A percentile compares a stretch with the other conserved stretches of the same genome.
These are phyloP conservation scores for Caenorhabditis parvicauda DNA, from an alignment of 2,888 invertebrate genomes.

Conservation along the genomic window DNA sequence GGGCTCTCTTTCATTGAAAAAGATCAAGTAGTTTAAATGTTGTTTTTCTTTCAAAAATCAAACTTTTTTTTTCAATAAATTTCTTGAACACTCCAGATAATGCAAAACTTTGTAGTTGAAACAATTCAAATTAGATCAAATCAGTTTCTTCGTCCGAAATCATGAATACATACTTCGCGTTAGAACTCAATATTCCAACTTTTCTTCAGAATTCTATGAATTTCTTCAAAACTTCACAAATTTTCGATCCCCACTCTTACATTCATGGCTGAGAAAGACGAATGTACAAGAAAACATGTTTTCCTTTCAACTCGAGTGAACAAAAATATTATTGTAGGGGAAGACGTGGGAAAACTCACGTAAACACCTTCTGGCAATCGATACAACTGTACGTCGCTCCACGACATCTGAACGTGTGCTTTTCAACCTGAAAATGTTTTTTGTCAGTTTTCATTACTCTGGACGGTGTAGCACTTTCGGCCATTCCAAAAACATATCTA, in stretches of 20 bases:
- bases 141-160: no score
- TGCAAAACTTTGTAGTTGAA: neutral
- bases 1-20: slow-evolving; percentile 8
- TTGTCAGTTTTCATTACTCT: slow-evolving; percentile 68
- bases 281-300: neutral
- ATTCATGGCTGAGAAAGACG: neutral
- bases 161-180: no score
- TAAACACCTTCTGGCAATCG: slow-evolving; percentile 87
- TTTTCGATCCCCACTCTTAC: neutral
- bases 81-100: neutral
- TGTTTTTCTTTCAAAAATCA: neutral
- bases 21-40: neutral
- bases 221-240: neutral
- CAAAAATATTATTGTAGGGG: no score
- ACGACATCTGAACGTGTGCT: slow-evolving; percentile 67
- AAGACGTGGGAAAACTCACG: slow-evolving; percentile 31
- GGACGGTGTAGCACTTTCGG: no score
- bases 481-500: no score
- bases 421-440: slow-evolving; percentile 38
- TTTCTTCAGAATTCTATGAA: no score
- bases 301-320: neutral
- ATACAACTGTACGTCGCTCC: slow-evolving; percentile 80
- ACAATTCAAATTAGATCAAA: neutral
- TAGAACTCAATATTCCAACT: no score
- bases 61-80: neutral